Evolutionary conservation across 2,113 vertebrate genomes (phyloP), one percentile per base, ranked within the genome.

Genomic region (Malurus elegans): DNA sequence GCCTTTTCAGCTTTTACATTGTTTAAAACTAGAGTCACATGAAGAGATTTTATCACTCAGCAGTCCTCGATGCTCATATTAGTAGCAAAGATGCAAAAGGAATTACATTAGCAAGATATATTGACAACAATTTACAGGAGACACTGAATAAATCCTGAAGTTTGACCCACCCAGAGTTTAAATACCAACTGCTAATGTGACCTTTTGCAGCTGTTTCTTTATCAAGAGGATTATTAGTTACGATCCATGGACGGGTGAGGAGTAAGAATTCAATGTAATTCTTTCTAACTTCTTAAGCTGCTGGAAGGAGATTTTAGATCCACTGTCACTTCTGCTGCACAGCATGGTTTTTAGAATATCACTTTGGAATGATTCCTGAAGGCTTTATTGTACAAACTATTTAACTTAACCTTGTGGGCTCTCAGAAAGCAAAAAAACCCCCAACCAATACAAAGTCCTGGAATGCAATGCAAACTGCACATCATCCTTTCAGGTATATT

Each of bases 181-280:
- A 61, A 13, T 58, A 90, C 29, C 8, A 8, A 21, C 47, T 2
- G 5, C 34, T 29, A 42, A 57, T 0, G 0, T 64, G 25, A 87
- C 40, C 61, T 87, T 81, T 56, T 56, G 47, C 56, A 84, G 29
- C 40, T 40, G 14, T 57, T 88, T 58, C n/a, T 42, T 57, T 67
- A 56, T 57, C 45, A 42, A 45, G 26, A 78, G 47, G 48, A 86
- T 73, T 86, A 82, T 28, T 48, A 40, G 16, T 61, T 20, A 32
- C 4, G 8, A 76, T 88, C 92, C 34, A 18, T 17, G 23, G 32
- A 79, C 34, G 36, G 31, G 19, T 34, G 21, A 91, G 40, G 42
- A 93, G 20, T 48, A 66, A 83, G 34, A 56, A 70, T 78, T 34
- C 25, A 4, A 20, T 10, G 9, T 38, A 73, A 51, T 71, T 94